phyloP scores from a whole-genome alignment of 2,797 vertebrate genomes.

The Perodicticus potto region DNA sequence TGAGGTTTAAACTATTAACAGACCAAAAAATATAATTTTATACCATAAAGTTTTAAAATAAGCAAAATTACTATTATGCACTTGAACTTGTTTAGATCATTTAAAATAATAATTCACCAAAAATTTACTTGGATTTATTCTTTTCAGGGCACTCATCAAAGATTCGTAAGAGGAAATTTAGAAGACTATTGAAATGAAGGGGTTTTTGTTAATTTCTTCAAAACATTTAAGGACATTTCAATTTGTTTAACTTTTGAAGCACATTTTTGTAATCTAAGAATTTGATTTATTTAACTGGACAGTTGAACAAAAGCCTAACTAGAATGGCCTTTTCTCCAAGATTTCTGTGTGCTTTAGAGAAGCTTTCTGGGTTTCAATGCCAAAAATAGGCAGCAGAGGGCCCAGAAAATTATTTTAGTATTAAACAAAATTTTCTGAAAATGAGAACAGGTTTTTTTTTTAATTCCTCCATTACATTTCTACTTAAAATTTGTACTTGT shows the following conservation, averaged over 20 bases:
- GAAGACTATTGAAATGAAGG: not conserved
- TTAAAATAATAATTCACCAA: not conserved
- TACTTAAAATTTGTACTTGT: slow-evolving; percentile 9
- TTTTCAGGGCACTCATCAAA: not conserved
- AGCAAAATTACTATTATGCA: not conserved
- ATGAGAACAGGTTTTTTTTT: not conserved
- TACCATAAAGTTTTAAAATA: not conserved
- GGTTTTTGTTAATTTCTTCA: not conserved
- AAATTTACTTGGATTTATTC: not conserved
- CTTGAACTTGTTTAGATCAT: not conserved
- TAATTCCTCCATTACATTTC: not conserved
- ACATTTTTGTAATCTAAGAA: slow-evolving; percentile 57
- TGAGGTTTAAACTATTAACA: not conserved
- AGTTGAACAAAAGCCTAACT: slow-evolving; percentile 10
- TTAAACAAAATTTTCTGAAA: not conserved
- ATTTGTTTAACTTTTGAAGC: not conserved
- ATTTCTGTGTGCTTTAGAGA: slow-evolving; percentile 37
- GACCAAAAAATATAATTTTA: not conserved
- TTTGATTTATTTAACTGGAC: slow-evolving; percentile 25
- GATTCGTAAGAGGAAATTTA: not conserved
- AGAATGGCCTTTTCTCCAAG: slow-evolving; percentile 26
- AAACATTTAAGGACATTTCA: slow-evolving; percentile 14
- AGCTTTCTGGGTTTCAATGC: slow-evolving; percentile 51
- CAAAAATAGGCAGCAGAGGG: slow-evolving; percentile 68
- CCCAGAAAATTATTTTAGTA: slow-evolving; percentile 46